Evolutionary conservation across 92 coral and sea anemone species (phyloP), one percentile per base, ranked within the genome.

Genomic region (Virgularia gustaviana): DNA sequence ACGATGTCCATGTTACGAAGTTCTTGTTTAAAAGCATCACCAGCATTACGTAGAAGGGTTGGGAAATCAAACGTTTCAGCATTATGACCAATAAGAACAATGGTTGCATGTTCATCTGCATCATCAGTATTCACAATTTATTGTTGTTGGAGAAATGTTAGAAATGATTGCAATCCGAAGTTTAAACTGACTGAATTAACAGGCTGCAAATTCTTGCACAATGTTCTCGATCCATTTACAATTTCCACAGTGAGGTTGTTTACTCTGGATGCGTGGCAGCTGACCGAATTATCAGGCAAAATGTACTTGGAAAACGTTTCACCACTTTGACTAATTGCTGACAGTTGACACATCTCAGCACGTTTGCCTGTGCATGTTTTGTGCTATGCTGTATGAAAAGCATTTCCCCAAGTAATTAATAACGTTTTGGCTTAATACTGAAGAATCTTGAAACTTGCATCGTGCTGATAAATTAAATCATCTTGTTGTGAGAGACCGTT

Each of bases 321-420:
- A 25, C 63, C 77, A 31, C 38, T 36, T 66, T 76, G 55, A 18
- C 35, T 54, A 4, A 75, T 35, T 2, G 82, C 71, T 16, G 72
- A 65, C 2, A 76, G 73, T 31, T 57, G 86, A 39, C 81, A 63
- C 24, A 81, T 81, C 35, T 81, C 78, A 2, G 82, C 81, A 7
- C 31, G 39, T 36, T 51, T 75, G 9, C 70, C 81, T 39, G 44
- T 42, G 70, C 41, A 32, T 74, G 65, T 83, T 39, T 52, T 83
- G 79, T 18, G 70, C 73, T 0, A 83, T 28, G 34, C 83, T 57
- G 36, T 72, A 83, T 3, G 36, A 12, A 36, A 83, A 79, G 34
- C 84, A 83, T 54, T 63, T 76, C 10, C 74, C 81, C 28, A 76
- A 36, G 19, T 63, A 47, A 1, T 44, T 45, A 1, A 63, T 63